Evolutionary conservation across 2,888 invertebrate genomes (phyloP).

Genomic region (Pristionchus maxplancki): DNA sequence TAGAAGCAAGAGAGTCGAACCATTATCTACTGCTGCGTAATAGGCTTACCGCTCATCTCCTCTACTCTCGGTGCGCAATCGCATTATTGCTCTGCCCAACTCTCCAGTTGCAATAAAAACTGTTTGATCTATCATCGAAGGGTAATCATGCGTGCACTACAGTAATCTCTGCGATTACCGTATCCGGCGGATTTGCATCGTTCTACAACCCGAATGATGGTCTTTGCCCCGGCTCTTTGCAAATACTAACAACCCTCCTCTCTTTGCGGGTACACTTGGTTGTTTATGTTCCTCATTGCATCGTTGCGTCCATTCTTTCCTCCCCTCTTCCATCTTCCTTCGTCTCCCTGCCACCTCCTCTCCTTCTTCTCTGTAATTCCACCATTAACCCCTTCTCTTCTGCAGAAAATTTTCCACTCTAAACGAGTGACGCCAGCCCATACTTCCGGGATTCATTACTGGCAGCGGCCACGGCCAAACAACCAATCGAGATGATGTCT

Average conservation of each 20-base stretch:
- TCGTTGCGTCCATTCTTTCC: neutral
- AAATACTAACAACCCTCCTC: neutral
- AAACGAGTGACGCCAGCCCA: neutral
- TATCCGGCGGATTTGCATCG: neutral
- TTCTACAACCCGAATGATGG: neutral
- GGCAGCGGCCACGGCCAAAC: neutral
- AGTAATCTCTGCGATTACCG: neutral
- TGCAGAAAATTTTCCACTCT: neutral
- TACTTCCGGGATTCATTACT: slow-evolving; percentile 3
- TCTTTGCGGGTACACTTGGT: neutral
- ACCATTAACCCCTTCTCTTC: neutral
- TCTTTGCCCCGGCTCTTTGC: neutral
- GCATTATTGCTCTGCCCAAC: neutral
- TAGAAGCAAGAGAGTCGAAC: neutral
- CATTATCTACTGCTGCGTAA: neutral
- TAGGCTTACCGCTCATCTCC: slow-evolving; percentile 20
- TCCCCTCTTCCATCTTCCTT: neutral
- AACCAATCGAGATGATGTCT: neutral
- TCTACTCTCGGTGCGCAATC: slow-evolving; percentile 30
- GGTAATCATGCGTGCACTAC: slow-evolving; percentile 14
- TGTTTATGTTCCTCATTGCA: slow-evolving; percentile 40
- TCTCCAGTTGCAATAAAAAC: slow-evolving; percentile 24
- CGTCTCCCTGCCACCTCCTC: neutral
- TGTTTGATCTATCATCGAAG: slow-evolving; percentile 22
- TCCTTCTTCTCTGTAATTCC: slow-evolving; percentile 36